Evolutionary conservation across 92 coral and sea anemone genomes (phyloP), one percentile per base, ranked within the genome.

Genomic region (Bergia sp.): DNA sequence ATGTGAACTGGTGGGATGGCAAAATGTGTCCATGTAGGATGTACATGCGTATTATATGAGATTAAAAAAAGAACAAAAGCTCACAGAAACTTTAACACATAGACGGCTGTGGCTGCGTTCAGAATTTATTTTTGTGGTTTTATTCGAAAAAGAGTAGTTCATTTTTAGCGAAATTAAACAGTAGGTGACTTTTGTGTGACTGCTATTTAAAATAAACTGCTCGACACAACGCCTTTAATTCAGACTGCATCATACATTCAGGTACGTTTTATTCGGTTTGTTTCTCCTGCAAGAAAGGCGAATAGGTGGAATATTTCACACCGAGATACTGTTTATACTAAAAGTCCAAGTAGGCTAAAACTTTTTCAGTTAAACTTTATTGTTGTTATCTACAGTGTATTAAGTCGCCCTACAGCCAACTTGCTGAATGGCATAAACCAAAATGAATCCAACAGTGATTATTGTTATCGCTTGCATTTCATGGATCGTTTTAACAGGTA

Each of bases 401-500:
- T 61, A 18, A 21, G 69, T 61, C 29, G 69, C 42, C 53, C 64
- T 50, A 49, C 69, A 79, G 83, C 67, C 12, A 43, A 16, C 37
- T 36, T 37, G 45, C 2, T 79, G 66, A 45, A 23, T 79, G 82
- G 67, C 40, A 49, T n/a, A n/a, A 8, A 29, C n/a, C 10, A 36
- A 20, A 79, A 80, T 80, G 85, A n/a, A 80, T 57, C 11, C 29
- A 15, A 13, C 47, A 15, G 37, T 7, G 57, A 41, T 29, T 29
- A 38, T 55, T 36, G 45, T 80, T 15, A 37, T 12, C 41, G 29
- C 37, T 55, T 80, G 72, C 42, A 11, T 57, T 53, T 80, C 42
- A 80, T 9, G 73, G 39, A 40, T 57, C 0, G 39, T 58, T 53
- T 55, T 37, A 37, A 45, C 73, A 80, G 85, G 85, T 80, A 80